Percentiles rank a stretch among this genome's conserved stretches.
Conservation (phyloP, 2,113 vertebrate genomes). For the Capreolus pygargus region DNA sequence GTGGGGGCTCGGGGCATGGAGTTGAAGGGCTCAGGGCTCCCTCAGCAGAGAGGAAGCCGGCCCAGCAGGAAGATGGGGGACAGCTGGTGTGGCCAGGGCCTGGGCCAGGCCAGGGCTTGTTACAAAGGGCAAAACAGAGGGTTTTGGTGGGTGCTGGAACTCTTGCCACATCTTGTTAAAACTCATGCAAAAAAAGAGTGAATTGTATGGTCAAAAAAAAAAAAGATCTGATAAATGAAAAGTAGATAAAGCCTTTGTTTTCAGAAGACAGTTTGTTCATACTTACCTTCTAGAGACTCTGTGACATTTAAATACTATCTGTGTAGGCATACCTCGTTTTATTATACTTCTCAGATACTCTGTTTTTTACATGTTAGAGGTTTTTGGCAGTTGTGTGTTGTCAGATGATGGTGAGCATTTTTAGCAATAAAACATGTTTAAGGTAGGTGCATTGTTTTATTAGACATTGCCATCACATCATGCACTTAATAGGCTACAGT, state of each 20-base stretch:
- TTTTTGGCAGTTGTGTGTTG: background rate
- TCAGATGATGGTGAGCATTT: background rate
- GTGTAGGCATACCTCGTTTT: background rate
- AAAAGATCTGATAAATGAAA: background rate
- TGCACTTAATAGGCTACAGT: background rate
- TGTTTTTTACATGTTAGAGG: background rate
- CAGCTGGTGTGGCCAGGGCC: background rate
- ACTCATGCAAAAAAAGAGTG: background rate
- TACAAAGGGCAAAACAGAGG: background rate
- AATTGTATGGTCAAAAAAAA: background rate
- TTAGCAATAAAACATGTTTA: background rate
- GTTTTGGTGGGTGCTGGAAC: background rate
- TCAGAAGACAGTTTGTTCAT: background rate
- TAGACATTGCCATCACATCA: background rate
- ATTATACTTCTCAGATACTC: background rate
- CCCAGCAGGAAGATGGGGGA: background rate
- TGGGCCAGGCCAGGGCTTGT: too few species aligned
- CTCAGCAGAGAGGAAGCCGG: background rate
- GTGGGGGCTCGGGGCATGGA: accelerated
- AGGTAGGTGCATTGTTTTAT: background rate
- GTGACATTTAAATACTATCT: background rate
- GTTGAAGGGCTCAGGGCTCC: background rate
- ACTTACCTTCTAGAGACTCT: background rate
- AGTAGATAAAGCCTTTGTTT: background rate
- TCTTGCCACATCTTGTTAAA: background rate